Evolutionary conservation across 1,140 invertebrate species (phyloP).

Genomic region (Chironomus striatipennis): DNA sequence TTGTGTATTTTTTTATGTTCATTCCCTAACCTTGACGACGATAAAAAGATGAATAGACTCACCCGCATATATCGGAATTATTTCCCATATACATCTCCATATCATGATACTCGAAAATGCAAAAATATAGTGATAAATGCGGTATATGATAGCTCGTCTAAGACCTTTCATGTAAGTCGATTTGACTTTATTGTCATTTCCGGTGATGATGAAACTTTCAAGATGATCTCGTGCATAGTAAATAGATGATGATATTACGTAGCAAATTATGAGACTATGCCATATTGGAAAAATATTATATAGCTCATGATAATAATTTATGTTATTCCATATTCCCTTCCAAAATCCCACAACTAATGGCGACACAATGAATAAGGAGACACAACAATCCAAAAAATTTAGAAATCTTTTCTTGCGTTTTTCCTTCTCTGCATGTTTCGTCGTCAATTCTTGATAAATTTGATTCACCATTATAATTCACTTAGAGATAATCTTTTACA

Average conservation of each 20-base stretch:
- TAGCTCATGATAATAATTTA: constrained; percentile 45
- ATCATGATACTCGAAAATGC: neutral
- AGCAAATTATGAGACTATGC: constrained; percentile 41
- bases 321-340: constrained; percentile 54
- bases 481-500: neutral
- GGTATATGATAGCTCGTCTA: neutral
- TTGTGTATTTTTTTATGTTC: too few species aligned
- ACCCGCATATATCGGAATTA: neutral
- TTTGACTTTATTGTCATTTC: neutral
- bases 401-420: constrained; percentile 21
- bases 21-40: too few species aligned
- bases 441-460: neutral
- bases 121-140: constrained; percentile 8
- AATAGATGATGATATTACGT: constrained; percentile 25
- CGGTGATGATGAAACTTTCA: neutral
- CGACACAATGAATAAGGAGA: constrained; percentile 42
- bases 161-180: neutral
- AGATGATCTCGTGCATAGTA: neutral
- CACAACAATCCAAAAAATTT: neutral
- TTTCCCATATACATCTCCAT: constrained; percentile 10
- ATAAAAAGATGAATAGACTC: neutral
- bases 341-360: constrained; percentile 56
- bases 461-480: neutral
- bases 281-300: constrained; percentile 40
- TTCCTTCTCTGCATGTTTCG: neutral